Base-by-base conservation (phyloP, 1,140 invertebrate species). In the Tetragnatha versicolor region DNA sequence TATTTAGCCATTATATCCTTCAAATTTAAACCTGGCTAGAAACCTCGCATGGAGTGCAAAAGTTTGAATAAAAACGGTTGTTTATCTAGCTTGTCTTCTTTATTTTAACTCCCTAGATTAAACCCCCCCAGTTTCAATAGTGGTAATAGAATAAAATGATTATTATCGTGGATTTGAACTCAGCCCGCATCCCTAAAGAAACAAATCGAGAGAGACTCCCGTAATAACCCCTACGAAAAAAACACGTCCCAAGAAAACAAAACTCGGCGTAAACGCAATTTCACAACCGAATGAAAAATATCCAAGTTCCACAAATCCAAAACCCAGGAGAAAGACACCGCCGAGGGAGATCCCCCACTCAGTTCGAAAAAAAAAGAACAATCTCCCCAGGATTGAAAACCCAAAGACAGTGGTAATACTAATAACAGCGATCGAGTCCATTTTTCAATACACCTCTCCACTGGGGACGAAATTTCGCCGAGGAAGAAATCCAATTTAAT, bases 401-500 rank as follows among this genome's bases (percentile, higher is more conserved):
- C 61, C 39, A 65, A 22, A 42, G 61, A 65, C 61, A 65, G 61
- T 65, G 61, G 61, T 65, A 68, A 25, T 68, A 33, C 65, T 68
- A 68, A 68, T 68, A 68, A 68, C 65, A 51, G 14, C 65, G 39
- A 68, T 68, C 65, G 61, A 10, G 39, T 65, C 25, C 45, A 68
- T 68, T 68, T 68, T 68, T 68, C 65, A 68, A 51, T 68, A 68
- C 51, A 47, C 65, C 42, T 20, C 42, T 33, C 33, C 45, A 47
- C 29, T 25, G 37, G 27, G 45, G 27, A 33, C 14, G 22, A 68
- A 70, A 35, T 70, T 70, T 55, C 66, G 27, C 20, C 33, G 68
- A 39, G 42, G 12, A 51, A 51, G 33, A 70, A 70, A 70, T 70
- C 68, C 68, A 70, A 70, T 70, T 70, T 70, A 55, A 70, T 70